A percentile compares a stretch with the other conserved stretches of the same genome.
Conservation (phyloP, 2,113 vertebrate species). For the Jacana jacana region DNA sequence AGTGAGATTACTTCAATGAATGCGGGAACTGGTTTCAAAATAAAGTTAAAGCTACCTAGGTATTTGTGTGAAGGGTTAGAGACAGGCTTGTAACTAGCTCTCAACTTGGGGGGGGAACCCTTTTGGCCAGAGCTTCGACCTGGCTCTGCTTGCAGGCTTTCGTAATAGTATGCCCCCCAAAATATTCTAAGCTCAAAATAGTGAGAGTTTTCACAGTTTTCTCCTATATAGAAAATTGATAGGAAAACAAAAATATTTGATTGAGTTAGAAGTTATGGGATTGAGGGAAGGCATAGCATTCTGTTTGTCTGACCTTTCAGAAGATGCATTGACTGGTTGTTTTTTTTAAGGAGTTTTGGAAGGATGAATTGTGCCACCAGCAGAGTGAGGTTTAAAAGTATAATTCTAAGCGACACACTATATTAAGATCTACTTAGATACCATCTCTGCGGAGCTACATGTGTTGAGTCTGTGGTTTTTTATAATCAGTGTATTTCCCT, state of each 20-base stretch:
- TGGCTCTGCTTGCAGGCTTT: background rate
- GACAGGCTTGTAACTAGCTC: background rate
- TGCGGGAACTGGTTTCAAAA: background rate
- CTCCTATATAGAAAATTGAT: background rate
- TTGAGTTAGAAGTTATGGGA: background rate
- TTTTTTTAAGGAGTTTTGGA: background rate
- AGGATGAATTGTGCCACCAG: background rate
- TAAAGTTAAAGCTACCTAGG: fast-evolving
- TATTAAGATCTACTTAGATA: slow-evolving; percentile 1
- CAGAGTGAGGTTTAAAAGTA: background rate
- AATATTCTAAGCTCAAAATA: background rate
- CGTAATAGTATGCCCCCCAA: background rate
- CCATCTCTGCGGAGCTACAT: background rate
- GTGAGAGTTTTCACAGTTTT: background rate
- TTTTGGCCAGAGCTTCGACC: background rate
- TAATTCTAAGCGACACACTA: background rate
- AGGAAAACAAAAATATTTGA: background rate
- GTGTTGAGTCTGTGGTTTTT: slow-evolving; percentile 50
- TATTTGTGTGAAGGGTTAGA: background rate
- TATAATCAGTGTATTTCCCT: slow-evolving; percentile 54
- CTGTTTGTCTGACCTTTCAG: background rate
- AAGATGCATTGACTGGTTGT: background rate
- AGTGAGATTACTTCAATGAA: background rate
- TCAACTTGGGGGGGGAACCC: background rate
- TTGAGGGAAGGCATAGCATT: background rate